A percentile compares a stretch with the other conserved stretches of the same genome.
phyloP scores from a whole-genome alignment of 2,113 vertebrate species.

The Urocolius indicus region DNA sequence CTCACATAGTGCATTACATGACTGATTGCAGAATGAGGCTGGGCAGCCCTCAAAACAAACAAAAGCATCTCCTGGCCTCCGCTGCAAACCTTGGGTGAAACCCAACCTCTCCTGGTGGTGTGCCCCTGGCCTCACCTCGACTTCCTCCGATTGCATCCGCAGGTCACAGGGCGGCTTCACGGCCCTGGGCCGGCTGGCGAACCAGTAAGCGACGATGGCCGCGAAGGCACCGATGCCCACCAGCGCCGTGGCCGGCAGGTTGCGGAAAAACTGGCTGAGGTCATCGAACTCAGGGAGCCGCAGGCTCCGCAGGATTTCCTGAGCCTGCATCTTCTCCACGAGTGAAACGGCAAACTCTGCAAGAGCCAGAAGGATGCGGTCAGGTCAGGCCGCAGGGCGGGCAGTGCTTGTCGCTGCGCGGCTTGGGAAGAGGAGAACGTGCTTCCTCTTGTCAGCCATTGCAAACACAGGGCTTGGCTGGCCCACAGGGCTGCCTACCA shows the following conservation, averaged over 20 bases:
- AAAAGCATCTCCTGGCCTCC: not conserved
- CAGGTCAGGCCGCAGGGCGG: rapidly evolving
- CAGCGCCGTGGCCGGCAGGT: slow-evolving; percentile 88
- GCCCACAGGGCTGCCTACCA: not conserved
- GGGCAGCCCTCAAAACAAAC: not conserved
- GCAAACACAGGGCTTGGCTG: not conserved
- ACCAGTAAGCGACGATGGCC: slow-evolving; percentile 92
- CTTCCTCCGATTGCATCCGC: slow-evolving; percentile 89
- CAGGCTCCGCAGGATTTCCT: slow-evolving; percentile 89
- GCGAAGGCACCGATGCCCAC: slow-evolving; percentile 92
- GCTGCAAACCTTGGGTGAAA: rapidly evolving
- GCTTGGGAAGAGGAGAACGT: rapidly evolving
- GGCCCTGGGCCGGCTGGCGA: slow-evolving; percentile 89
- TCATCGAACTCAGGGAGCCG: slow-evolving; percentile 89
- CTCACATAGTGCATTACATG: rapidly evolving
- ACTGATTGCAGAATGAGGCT: not conserved
- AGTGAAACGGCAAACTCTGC: slow-evolving; percentile 90
- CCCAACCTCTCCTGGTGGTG: rapidly evolving
- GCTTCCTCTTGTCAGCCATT: not conserved
- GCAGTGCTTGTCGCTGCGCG: rapidly evolving
- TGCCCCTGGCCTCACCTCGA: slow-evolving; percentile 81
- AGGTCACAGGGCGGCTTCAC: slow-evolving; percentile 92
- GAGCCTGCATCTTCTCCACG: slow-evolving; percentile 95
- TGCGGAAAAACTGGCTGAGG: slow-evolving; percentile 88
- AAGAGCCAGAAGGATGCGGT: not conserved